These are phyloP conservation scores for Trachemys scripta DNA, from an alignment of 2,113 vertebrate genomes.

Conservation along the genomic window DNA sequence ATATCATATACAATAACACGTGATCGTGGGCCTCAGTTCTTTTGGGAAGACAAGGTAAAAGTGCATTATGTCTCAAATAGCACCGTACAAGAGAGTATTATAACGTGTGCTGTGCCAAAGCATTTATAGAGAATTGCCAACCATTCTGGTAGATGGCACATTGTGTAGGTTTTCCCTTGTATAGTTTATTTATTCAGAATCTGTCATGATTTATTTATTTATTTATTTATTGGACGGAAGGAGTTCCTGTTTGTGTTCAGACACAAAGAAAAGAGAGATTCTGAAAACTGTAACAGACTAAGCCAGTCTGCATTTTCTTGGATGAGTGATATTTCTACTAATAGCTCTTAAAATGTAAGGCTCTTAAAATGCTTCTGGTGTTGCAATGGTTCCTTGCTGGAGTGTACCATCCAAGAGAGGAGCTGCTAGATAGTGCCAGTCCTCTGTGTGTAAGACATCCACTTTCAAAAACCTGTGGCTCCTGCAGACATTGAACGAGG, in stretches of 20 bases:
- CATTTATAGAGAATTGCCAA: constrained; percentile 1
- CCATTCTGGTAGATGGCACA: background rate
- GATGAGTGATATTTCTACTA: constrained; percentile 17
- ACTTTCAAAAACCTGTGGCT: constrained; percentile 23
- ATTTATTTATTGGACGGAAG: background rate
- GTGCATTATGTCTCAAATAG: background rate
- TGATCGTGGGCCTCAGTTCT: background rate
- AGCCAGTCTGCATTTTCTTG: constrained; percentile 17
- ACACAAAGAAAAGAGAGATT: background rate
- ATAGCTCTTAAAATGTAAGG: constrained; percentile 4
- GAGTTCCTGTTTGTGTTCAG: background rate
- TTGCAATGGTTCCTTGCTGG: background rate
- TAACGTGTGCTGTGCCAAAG: background rate
- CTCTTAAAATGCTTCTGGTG: constrained; percentile 30
- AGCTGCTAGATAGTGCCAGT: constrained; percentile 2
- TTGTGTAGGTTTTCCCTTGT: background rate
- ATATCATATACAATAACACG: background rate
- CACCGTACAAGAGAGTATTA: background rate
- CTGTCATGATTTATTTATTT: background rate
- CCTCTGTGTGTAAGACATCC: constrained; percentile 26
- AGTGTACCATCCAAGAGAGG: background rate
- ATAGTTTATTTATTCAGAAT: background rate
- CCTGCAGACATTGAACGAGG: constrained; percentile 33
- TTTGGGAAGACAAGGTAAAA: background rate
- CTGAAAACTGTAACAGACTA: background rate